A percentile compares a stretch with the other conserved stretches of the same genome.
These are phyloP conservation scores for Sympetrum striolatum DNA, from an alignment of 2,888 invertebrate species.

Conservation along the genomic window DNA sequence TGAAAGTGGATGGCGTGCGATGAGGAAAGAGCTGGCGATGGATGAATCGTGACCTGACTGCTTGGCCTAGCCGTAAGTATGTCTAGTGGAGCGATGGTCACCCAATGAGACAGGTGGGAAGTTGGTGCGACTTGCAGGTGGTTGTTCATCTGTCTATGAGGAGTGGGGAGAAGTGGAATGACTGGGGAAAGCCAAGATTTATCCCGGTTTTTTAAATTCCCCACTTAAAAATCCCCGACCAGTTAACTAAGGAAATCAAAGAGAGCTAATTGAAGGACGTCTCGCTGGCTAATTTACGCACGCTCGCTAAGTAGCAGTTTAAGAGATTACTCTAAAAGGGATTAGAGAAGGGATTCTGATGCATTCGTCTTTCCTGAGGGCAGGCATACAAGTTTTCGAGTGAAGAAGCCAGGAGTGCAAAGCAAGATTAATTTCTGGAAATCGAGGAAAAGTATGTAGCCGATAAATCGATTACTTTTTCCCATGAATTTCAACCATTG, in stretches of 20 bases:
- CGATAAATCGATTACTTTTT: too few species aligned
- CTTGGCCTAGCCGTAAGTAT: not conserved
- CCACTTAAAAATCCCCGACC: not conserved
- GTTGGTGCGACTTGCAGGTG: conserved; percentile 1
- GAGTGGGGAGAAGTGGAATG: not conserved
- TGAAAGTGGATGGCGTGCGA: not conserved
- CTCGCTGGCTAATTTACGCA: not conserved
- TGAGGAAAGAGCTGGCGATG: not conserved
- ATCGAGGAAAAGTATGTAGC: too few species aligned
- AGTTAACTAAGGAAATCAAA: not conserved
- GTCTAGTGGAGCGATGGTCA: conserved; percentile 11
- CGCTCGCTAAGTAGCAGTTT: not conserved
- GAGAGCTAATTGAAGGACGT: not conserved
- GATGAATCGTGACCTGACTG: not conserved
- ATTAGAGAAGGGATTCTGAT: not conserved
- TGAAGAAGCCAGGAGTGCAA: not conserved
- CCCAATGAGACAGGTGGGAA: not conserved
- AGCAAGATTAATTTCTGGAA: too few species aligned
- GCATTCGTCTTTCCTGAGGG: not conserved
- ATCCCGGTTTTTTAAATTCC: not conserved
- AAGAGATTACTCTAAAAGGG: not conserved
- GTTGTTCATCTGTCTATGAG: not conserved
- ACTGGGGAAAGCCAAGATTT: not conserved
- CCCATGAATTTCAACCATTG: too few species aligned
- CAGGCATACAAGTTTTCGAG: not conserved